Percentiles rank a stretch among this genome's conserved stretches.
Conservation (phyloP, 2,113 vertebrate species). For the Phaetusa simplex region DNA sequence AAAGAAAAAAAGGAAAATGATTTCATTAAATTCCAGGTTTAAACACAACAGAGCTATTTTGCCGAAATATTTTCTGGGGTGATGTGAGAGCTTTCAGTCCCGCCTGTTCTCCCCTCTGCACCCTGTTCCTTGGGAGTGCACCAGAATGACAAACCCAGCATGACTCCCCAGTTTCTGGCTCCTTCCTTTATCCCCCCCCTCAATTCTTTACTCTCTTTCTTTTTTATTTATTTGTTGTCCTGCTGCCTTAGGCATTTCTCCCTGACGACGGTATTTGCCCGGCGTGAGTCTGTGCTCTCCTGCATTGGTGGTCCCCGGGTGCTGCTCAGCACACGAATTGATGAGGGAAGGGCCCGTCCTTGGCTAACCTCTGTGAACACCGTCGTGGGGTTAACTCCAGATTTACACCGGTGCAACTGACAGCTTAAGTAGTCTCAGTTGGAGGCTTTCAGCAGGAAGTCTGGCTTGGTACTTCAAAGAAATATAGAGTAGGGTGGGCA, state of each 20-base stretch:
- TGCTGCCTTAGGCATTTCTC: background rate
- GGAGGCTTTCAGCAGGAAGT: background rate
- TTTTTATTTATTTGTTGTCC: background rate
- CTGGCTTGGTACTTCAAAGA: background rate
- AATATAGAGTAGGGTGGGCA: background rate
- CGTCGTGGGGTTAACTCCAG: background rate
- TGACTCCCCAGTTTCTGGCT: background rate
- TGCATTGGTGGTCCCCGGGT: background rate
- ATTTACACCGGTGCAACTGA: background rate
- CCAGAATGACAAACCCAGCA: background rate
- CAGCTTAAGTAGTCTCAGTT: background rate
- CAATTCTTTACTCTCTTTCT: background rate
- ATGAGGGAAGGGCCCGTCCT: background rate
- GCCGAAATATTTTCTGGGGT: background rate
- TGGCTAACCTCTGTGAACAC: background rate
- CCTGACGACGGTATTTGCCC: background rate
- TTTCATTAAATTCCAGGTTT: background rate
- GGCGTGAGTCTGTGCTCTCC: background rate
- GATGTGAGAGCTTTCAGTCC: background rate
- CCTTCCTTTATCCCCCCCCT: background rate
- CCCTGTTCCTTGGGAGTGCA: rapidly evolving
- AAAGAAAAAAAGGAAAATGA: background rate
- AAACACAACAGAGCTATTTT: background rate
- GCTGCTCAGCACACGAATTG: background rate
- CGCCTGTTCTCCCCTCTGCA: background rate